These are phyloP conservation scores for Balaeniceps rex DNA, from an alignment of 2,113 vertebrate species.

Conservation along the genomic window DNA sequence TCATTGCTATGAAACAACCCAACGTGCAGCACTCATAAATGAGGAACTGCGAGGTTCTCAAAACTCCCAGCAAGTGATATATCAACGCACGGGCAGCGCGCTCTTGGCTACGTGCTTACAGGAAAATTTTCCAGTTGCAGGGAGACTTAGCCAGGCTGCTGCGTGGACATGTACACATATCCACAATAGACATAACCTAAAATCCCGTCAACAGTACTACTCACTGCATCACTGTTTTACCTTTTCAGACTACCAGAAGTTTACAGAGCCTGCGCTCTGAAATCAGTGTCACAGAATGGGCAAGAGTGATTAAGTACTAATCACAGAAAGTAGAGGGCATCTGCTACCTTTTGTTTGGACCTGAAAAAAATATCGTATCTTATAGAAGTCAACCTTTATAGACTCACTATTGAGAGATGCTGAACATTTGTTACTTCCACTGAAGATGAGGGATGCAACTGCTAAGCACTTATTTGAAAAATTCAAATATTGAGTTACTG, in stretches of 20 bases:
- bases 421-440: neutral
- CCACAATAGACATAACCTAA: neutral
- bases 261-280: neutral
- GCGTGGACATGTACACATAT: rapidly evolving
- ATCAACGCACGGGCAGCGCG: rapidly evolving
- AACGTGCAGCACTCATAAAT: neutral
- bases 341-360: neutral
- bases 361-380: neutral
- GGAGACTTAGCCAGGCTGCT: neutral
- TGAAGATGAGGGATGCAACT: neutral
- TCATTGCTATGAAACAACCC: neutral
- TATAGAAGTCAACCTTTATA: neutral
- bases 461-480: neutral
- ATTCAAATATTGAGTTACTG: neutral
- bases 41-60: neutral
- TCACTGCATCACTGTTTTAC: neutral
- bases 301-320: neutral
- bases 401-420: neutral
- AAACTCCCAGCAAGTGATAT: neutral
- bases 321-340: neutral
- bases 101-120: neutral
- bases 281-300: neutral
- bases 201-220: neutral
- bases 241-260: neutral
- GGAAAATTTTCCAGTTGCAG: neutral